Percentiles rank a stretch among this genome's conserved stretches.
Conservation (phyloP, 2,797 vertebrate genomes). For the Danionella dracula region DNA sequence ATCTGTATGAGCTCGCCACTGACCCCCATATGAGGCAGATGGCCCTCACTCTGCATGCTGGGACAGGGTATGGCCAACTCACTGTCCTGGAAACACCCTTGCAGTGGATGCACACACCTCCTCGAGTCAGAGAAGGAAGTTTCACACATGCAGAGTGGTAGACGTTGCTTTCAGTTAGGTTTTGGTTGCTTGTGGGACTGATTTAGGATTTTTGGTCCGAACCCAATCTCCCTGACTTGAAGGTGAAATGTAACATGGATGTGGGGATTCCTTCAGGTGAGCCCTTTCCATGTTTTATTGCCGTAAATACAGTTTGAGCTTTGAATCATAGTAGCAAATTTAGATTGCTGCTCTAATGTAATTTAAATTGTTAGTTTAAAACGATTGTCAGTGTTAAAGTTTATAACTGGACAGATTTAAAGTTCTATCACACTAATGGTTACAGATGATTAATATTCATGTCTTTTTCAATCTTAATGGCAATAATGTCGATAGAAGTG, state of each 20-base stretch:
- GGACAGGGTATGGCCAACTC: slow-evolving; percentile 9
- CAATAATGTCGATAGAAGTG: too few species aligned
- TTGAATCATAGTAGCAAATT: too few species aligned
- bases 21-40: slow-evolving; percentile 30
- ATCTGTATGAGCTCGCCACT: slow-evolving; percentile 2
- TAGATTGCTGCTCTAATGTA: too few species aligned
- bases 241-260: not conserved
- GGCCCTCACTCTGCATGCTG: slow-evolving; percentile 17
- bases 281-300: too few species aligned
- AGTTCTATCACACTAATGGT: too few species aligned
- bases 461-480: too few species aligned
- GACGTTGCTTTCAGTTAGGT: not conserved
- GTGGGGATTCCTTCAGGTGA: not conserved
- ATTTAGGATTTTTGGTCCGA: not conserved
- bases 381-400: too few species aligned
- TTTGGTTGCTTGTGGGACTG: not conserved
- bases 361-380: too few species aligned
- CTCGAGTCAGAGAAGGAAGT: slow-evolving; percentile 1
- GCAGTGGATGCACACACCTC: not conserved
- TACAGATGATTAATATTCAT: too few species aligned
- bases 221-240: not conserved
- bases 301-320: too few species aligned
- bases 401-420: too few species aligned
- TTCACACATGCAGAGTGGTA: not conserved
- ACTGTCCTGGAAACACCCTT: slow-evolving; percentile 21